These are phyloP conservation scores for Drosophila formosana DNA, from an alignment of 2,888 invertebrate species.

Conservation along the genomic window DNA sequence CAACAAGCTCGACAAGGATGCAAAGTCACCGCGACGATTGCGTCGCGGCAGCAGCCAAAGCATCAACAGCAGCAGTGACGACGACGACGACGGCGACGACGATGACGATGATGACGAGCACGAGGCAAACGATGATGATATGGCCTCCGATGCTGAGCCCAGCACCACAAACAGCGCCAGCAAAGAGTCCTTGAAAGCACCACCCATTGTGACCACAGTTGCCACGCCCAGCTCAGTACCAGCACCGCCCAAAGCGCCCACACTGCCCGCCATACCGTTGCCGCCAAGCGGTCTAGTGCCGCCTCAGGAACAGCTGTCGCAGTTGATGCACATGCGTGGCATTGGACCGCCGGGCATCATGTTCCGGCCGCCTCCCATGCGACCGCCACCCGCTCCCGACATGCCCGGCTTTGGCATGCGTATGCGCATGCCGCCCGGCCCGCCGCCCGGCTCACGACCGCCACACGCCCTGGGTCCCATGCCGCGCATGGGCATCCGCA, in stretches of 20 bases:
- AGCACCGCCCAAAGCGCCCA: constrained; percentile 66
- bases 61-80: constrained; percentile 45
- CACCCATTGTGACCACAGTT: constrained; percentile 2
- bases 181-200: constrained; percentile 34
- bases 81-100: constrained; percentile 44
- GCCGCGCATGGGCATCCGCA: constrained; percentile 81
- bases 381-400: constrained; percentile 85
- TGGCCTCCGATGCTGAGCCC: constrained; percentile 19
- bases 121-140: constrained; percentile 16
- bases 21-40: constrained; percentile 40
- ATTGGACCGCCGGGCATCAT: constrained; percentile 86
- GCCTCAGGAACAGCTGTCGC: constrained; percentile 75
- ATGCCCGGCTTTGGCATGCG: constrained; percentile 80
- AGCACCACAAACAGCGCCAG: constrained; percentile 3
- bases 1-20: constrained; percentile 49
- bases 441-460: constrained; percentile 84
- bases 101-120: constrained; percentile 20
- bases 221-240: constrained; percentile 29
- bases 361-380: constrained; percentile 87
- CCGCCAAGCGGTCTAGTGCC: constrained; percentile 69
- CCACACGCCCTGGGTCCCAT: constrained; percentile 70
- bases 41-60: constrained; percentile 36
- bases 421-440: constrained; percentile 85
- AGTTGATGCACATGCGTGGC: constrained; percentile 84
- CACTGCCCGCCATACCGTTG: constrained; percentile 71